Conservation (phyloP, 2,888 invertebrate genomes). For the Cephus pygmeus region DNA sequence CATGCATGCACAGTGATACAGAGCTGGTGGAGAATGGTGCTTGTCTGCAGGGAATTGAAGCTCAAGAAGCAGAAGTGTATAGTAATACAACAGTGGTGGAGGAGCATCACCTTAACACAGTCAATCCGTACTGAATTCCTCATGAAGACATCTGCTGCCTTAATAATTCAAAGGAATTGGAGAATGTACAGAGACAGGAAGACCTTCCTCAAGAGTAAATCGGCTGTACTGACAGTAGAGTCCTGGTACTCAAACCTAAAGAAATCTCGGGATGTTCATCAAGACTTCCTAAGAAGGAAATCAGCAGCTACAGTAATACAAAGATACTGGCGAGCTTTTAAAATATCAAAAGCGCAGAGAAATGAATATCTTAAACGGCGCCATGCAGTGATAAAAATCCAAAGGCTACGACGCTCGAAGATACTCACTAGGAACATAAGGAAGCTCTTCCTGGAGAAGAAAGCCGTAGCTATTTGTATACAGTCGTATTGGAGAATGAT, state of each 20-base stretch:
- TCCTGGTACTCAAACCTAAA: slow-evolving; percentile 61
- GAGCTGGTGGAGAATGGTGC: slow-evolving; percentile 40
- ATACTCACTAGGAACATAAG: slow-evolving; percentile 44
- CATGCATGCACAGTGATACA: slow-evolving; percentile 44
- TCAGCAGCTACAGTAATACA: slow-evolving; percentile 32
- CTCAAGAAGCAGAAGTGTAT: slow-evolving; percentile 26
- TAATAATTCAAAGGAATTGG: slow-evolving; percentile 56
- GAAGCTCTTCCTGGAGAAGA: slow-evolving; percentile 44
- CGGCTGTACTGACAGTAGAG: slow-evolving; percentile 68
- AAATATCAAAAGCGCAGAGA: slow-evolving; percentile 12
- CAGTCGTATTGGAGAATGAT: slow-evolving; percentile 50
- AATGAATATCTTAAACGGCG: slow-evolving; percentile 25
- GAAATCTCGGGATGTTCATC: slow-evolving; percentile 23
- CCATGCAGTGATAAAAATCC: slow-evolving; percentile 40
- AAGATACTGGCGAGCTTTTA: slow-evolving; percentile 56
- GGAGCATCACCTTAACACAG: slow-evolving; percentile 24
- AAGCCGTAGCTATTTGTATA: slow-evolving; percentile 49
- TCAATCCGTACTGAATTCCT: slow-evolving; percentile 20
- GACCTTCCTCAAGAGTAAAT: slow-evolving; percentile 51
- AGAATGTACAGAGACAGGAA: slow-evolving; percentile 62
- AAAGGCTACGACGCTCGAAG: slow-evolving; percentile 50
- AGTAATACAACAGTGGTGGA: slow-evolving; percentile 42
- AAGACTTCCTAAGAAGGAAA: slow-evolving; percentile 24
- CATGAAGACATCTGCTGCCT: slow-evolving; percentile 28
- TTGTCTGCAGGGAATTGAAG: slow-evolving; percentile 27